Evolutionary conservation across 1,140 invertebrate genomes (phyloP).

Genomic region (Sycophila sp.): DNA sequence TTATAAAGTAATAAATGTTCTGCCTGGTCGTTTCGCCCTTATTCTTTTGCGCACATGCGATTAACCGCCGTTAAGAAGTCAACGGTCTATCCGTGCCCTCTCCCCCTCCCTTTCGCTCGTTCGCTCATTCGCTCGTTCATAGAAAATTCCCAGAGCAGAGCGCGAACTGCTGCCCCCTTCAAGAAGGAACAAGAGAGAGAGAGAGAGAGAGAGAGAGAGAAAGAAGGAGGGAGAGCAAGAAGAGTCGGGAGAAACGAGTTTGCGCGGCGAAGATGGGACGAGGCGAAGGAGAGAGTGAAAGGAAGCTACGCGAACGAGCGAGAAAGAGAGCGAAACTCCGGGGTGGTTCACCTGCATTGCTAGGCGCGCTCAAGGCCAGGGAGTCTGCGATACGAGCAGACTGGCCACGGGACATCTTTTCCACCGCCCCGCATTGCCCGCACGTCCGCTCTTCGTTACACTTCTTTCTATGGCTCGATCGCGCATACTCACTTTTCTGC

Average conservation of each 20-base stretch:
- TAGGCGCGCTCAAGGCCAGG: conserved; percentile 52
- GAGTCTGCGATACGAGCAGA: conserved; percentile 68
- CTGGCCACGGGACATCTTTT: conserved; percentile 49
- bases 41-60: too few species aligned
- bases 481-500: too few species aligned
- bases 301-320: conserved; percentile 49
- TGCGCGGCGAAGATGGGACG: conserved; percentile 2
- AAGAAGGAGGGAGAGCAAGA: conserved; percentile 49
- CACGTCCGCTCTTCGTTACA: conserved; percentile 39
- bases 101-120: too few species aligned
- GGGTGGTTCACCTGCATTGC: conserved; percentile 66
- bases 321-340: conserved; percentile 47
- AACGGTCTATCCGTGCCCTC: too few species aligned
- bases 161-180: too few species aligned
- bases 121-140: too few species aligned
- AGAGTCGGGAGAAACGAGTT: conserved; percentile 42
- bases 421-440: conserved; percentile 19
- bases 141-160: too few species aligned
- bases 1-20: too few species aligned
- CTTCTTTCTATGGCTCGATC: conserved; percentile 35
- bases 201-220: conserved; percentile 25
- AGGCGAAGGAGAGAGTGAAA: conserved; percentile 56
- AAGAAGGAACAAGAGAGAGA: conserved; percentile 23
- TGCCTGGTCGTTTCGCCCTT: too few species aligned
- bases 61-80: too few species aligned